phyloP scores from a whole-genome alignment of 2,113 vertebrate species.

The Caranx melampygus region DNA sequence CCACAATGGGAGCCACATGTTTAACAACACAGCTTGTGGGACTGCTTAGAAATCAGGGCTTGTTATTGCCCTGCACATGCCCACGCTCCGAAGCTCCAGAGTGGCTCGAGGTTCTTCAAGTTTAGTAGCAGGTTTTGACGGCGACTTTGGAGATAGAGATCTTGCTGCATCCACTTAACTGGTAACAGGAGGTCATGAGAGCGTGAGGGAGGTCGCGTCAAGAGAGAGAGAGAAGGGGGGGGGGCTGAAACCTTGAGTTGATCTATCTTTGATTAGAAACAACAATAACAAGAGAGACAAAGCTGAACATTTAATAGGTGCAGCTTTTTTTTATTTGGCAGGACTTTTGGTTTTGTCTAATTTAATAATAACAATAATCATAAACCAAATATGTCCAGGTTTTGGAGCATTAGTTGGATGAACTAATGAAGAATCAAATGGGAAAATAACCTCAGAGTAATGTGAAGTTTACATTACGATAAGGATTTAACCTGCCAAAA shows the following conservation, averaged over 20 bases:
- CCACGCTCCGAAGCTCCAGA: slow-evolving; percentile 35
- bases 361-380: too few species aligned
- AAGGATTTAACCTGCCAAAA: too few species aligned
- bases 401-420: background rate
- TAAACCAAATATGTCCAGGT: too few species aligned
- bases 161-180: slow-evolving; percentile 30
- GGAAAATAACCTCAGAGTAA: too few species aligned
- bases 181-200: background rate
- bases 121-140: slow-evolving; percentile 36
- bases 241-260: too few species aligned
- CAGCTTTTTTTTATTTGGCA: background rate
- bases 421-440: too few species aligned
- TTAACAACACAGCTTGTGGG: slow-evolving; percentile 55
- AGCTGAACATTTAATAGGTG: background rate
- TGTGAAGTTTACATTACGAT: too few species aligned
- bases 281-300: background rate
- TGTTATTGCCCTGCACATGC: slow-evolving; percentile 55
- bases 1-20: slow-evolving; percentile 74
- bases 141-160: slow-evolving; percentile 20
- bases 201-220: slow-evolving; percentile 8
- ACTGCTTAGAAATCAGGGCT: slow-evolving; percentile 45
- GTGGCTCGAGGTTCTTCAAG: slow-evolving; percentile 20
- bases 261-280: background rate
- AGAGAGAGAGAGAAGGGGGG: background rate
- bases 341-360: background rate